Evolutionary conservation across 2,888 invertebrate genomes (phyloP).

Genomic region (Spilarctia lutea): DNA sequence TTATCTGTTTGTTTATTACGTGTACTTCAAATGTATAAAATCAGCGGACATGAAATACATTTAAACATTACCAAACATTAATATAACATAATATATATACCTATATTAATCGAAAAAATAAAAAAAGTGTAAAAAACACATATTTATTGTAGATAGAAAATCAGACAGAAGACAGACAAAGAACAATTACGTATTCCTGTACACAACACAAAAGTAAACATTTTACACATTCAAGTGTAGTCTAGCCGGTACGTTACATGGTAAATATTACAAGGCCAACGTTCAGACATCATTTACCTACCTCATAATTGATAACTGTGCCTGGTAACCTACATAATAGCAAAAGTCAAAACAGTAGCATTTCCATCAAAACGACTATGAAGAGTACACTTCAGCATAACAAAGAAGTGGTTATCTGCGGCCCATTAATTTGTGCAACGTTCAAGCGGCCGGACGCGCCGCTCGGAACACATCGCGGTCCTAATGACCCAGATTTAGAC

Average conservation of each 20-base stretch:
- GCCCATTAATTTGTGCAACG: conserved; percentile 43
- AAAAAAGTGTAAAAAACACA: neutral
- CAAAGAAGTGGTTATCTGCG: conserved; percentile 35
- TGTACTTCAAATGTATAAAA: neutral
- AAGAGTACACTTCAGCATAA: conserved; percentile 17
- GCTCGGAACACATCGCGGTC: conserved; percentile 44
- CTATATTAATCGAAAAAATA: neutral
- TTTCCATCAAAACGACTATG: conserved; percentile 1
- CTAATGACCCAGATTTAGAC: conserved; percentile 60
- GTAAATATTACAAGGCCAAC: conserved; percentile 3
- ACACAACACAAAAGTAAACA: neutral
- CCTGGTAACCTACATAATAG: neutral
- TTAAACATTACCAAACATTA: too few relatives aligned
- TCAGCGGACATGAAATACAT: neutral
- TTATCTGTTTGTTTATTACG: neutral
- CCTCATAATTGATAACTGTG: neutral
- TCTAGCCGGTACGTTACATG: neutral
- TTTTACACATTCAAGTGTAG: conserved; percentile 6
- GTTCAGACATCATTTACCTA: neutral
- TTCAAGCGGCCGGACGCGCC: conserved; percentile 31
- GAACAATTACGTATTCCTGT: neutral
- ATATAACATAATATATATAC: too few relatives aligned
- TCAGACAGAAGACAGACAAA: neutral
- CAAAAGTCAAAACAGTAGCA: neutral
- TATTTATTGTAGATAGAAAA: neutral